Evolutionary conservation across 2,113 vertebrate genomes (phyloP), one percentile per base, ranked within the genome.

Genomic region (Prolemur simus): DNA sequence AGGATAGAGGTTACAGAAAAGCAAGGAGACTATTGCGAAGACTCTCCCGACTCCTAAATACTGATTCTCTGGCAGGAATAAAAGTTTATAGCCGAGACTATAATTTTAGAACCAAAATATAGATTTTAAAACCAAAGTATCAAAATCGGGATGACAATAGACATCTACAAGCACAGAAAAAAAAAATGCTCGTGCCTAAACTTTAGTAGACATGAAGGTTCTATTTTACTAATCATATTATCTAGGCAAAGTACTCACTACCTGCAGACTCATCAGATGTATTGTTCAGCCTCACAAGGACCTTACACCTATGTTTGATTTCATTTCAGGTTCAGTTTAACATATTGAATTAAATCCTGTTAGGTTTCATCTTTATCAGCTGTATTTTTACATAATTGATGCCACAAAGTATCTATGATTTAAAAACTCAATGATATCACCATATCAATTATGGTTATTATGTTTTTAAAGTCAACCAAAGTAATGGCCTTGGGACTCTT

Each of bases 311-410:
- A 56, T 96, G 66, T 88, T 63, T 81, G 12, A 96, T 94, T 94
- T 96, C 66, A 83, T 92, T 95, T 94, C 17, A 37, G n/a, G 37
- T 93, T 96, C 25, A 54, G 49, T 52, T 97, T 95, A 89, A 68
- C 63, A 60, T 66, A 21, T n/a, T 91, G 69, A 88, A 80, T 94
- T 97, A 63, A 29, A 86, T 94, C 52, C 39, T 83, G 37, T 68
- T 81, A 77, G 34, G n/a, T 52, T 8, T 91, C 20, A 66, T 91
- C 64, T 71, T 64, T 82, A 87, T 87, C 56, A 66, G 63, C 58
- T 87, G 10, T 39, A 87, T 89, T 86, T 39, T 69, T 89, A 81
- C 52, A 78, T 7, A 39, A 18, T 77, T 78, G 12, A 17, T 87
- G 45, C 8, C 9, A 52, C 20, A 69, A 29, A 95, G 5, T 73